Conservation (phyloP, 2,797 vertebrate genomes). For the Lepilemur septentrionalis region DNA sequence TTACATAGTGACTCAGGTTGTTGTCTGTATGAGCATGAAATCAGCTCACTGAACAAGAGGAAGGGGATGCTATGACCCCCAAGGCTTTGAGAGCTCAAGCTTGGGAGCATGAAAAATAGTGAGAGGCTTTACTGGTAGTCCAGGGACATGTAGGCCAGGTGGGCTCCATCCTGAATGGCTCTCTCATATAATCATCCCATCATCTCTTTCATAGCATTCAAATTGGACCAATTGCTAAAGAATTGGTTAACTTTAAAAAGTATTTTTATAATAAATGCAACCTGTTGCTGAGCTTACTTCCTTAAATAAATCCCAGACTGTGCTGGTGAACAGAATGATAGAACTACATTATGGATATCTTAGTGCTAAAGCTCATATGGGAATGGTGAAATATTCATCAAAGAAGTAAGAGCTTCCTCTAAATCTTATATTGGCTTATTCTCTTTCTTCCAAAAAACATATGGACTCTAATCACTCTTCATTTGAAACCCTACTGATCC, state of each 20-base stretch:
- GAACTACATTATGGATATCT: background rate
- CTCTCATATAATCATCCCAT: background rate
- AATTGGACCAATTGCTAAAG: background rate
- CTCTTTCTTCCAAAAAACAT: background rate
- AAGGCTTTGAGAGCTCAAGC: background rate
- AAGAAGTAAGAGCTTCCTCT: background rate
- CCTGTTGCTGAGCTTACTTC: background rate
- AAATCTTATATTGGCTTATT: background rate
- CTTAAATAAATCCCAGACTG: background rate
- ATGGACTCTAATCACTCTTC: background rate
- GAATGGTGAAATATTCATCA: background rate
- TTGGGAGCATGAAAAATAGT: background rate
- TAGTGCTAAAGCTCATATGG: background rate
- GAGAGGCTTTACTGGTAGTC: background rate
- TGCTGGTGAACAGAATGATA: background rate
- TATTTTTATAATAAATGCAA: background rate
- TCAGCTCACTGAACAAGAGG: background rate
- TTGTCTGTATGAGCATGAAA: background rate
- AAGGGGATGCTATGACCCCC: background rate
- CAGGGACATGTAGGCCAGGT: accelerated
- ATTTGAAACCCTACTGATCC: background rate
- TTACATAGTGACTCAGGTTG: background rate
- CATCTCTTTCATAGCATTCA: background rate
- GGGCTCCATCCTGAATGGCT: background rate
- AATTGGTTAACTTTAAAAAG: background rate